Evolutionary conservation across 2,113 vertebrate species (phyloP).

Genomic region (Amazona vittata): DNA sequence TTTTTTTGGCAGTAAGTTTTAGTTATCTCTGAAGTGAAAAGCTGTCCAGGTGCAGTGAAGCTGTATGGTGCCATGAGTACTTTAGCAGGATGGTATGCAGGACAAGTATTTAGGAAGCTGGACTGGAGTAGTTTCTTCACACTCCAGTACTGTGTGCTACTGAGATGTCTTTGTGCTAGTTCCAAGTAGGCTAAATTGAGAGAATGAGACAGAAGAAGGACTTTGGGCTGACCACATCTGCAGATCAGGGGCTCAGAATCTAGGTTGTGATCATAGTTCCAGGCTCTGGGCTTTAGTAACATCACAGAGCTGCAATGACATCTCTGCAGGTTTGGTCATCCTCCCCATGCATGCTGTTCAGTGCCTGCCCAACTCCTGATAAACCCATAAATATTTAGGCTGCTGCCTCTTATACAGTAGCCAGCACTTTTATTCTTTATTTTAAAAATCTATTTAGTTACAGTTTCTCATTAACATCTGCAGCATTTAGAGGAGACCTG

Average conservation of each 20-base stretch:
- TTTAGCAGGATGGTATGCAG: slow-evolving; percentile 15
- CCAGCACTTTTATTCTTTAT: neutral
- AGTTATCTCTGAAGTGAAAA: slow-evolving; percentile 21
- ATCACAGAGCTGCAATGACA: neutral
- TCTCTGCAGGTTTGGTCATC: neutral
- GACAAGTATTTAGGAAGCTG: neutral
- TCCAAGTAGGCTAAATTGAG: neutral
- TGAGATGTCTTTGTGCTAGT: neutral
- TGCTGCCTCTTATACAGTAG: neutral
- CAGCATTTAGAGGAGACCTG: neutral
- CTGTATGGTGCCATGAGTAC: neutral
- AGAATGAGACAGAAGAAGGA: neutral
- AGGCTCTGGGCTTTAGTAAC: neutral
- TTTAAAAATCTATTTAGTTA: neutral
- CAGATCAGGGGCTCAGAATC: neutral
- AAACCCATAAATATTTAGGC: neutral
- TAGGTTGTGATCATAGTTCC: neutral
- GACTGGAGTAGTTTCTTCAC: neutral
- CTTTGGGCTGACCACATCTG: neutral
- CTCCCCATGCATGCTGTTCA: neutral
- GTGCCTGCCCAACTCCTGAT: neutral
- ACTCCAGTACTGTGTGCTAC: neutral
- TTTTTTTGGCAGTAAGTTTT: slow-evolving; percentile 21
- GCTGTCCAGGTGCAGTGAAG: slow-evolving; percentile 15
- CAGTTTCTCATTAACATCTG: neutral